A percentile compares a stretch with the other conserved stretches of the same genome.
phyloP scores from a whole-genome alignment of 2,797 vertebrate genomes.

The Crotalus adamanteus region DNA sequence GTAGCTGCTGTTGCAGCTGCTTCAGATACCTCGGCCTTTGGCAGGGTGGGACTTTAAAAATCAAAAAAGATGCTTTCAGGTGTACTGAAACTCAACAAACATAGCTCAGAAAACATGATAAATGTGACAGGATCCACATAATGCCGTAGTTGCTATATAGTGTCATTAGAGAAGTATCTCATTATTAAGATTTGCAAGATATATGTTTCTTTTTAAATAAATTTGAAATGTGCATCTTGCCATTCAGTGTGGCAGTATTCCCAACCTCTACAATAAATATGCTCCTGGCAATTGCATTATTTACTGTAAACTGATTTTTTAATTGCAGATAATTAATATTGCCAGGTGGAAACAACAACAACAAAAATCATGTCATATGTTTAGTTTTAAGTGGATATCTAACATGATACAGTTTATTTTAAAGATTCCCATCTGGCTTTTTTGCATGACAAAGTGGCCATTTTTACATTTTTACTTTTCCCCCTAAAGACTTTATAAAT shows the following conservation, averaged over 20 bases:
- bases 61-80: background rate
- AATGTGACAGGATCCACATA: background rate
- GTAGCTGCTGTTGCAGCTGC: background rate
- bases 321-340: constrained; percentile 2
- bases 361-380: background rate
- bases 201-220: background rate
- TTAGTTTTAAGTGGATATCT: background rate
- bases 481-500: constrained; percentile 3
- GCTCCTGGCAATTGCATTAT: background rate
- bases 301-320: background rate
- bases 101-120: too few relatives aligned
- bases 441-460: constrained; percentile 25
- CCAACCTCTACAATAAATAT: background rate
- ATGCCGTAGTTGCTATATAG: background rate
- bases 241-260: background rate
- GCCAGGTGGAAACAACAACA: background rate
- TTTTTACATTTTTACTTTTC: constrained; percentile 8
- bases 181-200: background rate
- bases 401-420: background rate
- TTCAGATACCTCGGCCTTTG: background rate
- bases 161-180: background rate
- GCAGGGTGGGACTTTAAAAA: background rate
- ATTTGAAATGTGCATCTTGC: background rate
- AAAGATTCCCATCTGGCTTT: constrained; percentile 28
- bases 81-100: background rate